Evolutionary conservation across 2,888 invertebrate genomes (phyloP), one percentile per base, ranked within the genome.

Genomic region (Sinotaia quadrata): DNA sequence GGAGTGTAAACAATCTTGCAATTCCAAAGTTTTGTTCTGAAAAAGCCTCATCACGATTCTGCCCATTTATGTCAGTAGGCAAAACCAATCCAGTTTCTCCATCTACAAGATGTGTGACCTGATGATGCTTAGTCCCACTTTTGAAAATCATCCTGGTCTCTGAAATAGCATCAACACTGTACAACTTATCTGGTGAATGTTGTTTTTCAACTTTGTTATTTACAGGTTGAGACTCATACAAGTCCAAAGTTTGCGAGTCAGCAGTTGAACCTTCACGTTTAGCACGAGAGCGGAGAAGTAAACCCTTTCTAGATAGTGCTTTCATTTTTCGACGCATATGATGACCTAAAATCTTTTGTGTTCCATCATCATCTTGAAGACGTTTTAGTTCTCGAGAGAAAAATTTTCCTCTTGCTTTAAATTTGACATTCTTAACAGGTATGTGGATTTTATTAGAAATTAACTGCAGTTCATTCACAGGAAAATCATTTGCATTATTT

Each of bases 91-190:
- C n/a, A 2, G 24, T 18, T 12, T 37, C 31, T 41, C 8, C 29
- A 18, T 8, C 54, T 29, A 29, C 10, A 21, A 15, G n/a, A 10
- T 12, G 27, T 15, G 24, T 1, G 27, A 24, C 27, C 4, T 29
- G 8, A 24, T 8, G 24, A 2, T 5, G 10, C 2, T 52, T 41
- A 24, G n/a, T 31, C 15, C 65, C 65, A 15, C 21, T 65, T 31
- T 65, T 65, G 54, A 65, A 56, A 8, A 65, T 34, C 33, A 65
- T 36, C 34, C 34, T 41, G 21, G 65, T 65, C 37, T 65, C 65
- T 21, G 65, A 65, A 7, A 65, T 44, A 15, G 65, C 24, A 12
- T 65, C 65, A 33, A 65, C 47, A 27, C 65, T 65, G 44, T 65
- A 65, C 56, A 44, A 5, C 37, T 65, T 65, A 24, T 31, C 33